Conservation (phyloP, 2,888 invertebrate genomes). For the Athrips mouffetella region DNA sequence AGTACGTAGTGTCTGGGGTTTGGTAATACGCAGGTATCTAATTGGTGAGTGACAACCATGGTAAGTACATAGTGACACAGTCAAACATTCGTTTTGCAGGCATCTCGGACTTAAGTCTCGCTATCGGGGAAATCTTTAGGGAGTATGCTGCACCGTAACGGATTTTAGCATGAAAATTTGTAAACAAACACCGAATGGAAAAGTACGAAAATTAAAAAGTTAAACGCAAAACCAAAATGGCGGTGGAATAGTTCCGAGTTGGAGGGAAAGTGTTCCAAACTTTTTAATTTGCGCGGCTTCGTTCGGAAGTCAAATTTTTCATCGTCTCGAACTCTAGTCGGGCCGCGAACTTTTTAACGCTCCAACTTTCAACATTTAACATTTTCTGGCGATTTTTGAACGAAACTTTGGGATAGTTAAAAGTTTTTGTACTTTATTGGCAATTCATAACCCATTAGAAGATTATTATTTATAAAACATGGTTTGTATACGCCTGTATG, state of each 20-base stretch:
- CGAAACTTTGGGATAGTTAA: conserved; percentile 7
- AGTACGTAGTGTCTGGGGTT: too few relatives aligned
- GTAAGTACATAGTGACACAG: too few relatives aligned
- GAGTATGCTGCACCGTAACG: too few relatives aligned
- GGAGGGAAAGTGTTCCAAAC: conserved; percentile 65
- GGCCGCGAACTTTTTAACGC: conserved; percentile 50
- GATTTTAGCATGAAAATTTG: too few relatives aligned
- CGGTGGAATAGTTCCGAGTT: conserved; percentile 62
- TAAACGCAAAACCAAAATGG: conserved; percentile 65
- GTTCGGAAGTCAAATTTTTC: conserved; percentile 65
- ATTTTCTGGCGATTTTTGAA: conserved; percentile 6
- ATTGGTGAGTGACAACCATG: too few relatives aligned
- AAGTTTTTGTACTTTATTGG: conserved; percentile 12
- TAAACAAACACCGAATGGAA: conserved; percentile 4
- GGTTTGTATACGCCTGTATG: too few relatives aligned
- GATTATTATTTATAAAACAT: too few relatives aligned
- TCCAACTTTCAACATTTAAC: conserved; percentile 39
- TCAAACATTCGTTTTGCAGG: too few relatives aligned
- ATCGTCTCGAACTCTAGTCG: conserved; percentile 36
- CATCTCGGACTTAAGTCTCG: too few relatives aligned
- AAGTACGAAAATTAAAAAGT: conserved; percentile 54
- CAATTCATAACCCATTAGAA: not conserved
- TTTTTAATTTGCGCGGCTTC: conserved; percentile 64
- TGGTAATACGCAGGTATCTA: too few relatives aligned
- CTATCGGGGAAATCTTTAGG: too few relatives aligned